Percentiles rank a stretch among this genome's conserved stretches.
Conservation (phyloP, 2,797 vertebrate genomes). For the Schizopygopsis pylzovi region DNA sequence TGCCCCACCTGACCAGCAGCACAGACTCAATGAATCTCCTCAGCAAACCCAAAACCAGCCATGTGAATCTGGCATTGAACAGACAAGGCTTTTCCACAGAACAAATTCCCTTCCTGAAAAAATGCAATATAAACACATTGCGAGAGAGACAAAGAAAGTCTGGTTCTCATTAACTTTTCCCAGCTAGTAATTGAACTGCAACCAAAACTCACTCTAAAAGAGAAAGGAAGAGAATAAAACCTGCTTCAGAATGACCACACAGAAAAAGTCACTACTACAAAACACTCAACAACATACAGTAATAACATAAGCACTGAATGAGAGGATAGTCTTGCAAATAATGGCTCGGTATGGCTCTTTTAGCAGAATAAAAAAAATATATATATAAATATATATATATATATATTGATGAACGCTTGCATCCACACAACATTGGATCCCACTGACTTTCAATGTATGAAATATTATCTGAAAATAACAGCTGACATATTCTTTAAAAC, state of each 20-base stretch:
- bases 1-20: slow-evolving; percentile 19
- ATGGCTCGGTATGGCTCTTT: background rate
- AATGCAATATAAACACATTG: slow-evolving; percentile 25
- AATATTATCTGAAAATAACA: background rate
- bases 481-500: background rate
- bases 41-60: slow-evolving; percentile 45
- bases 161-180: slow-evolving; percentile 25
- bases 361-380: background rate
- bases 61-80: slow-evolving; percentile 39
- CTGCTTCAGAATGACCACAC: slow-evolving; percentile 1
- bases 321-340: slow-evolving; percentile 28
- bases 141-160: slow-evolving; percentile 18
- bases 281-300: background rate
- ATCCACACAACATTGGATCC: background rate
- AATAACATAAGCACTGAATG: background rate
- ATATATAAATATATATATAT: too few relatives aligned
- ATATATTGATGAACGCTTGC: background rate
- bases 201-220: background rate
- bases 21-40: slow-evolving; percentile 32
- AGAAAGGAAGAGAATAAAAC: background rate
- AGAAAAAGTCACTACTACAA: background rate
- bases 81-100: slow-evolving; percentile 14
- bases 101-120: slow-evolving; percentile 42
- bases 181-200: slow-evolving; percentile 2
- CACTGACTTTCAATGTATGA: background rate